phyloP scores from a whole-genome alignment of 2,888 invertebrate genomes.

The Maniola hyperantus region DNA sequence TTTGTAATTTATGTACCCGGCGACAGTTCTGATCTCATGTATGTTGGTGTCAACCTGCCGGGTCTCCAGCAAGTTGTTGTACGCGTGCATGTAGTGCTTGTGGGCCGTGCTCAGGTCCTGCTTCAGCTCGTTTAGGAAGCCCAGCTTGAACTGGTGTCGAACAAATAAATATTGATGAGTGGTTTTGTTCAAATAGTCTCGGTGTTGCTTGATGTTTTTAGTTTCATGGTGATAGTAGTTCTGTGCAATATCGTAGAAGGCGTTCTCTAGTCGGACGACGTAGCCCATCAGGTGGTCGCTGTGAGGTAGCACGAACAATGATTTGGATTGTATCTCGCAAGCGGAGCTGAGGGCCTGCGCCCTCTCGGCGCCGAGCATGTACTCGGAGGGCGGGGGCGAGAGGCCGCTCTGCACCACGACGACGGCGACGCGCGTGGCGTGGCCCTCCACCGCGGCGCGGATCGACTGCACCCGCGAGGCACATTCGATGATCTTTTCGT shows the following conservation, averaged over 20 bases:
- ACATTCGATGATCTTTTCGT: constrained; percentile 97
- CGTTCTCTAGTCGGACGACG: constrained; percentile 92
- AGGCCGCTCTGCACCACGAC: constrained; percentile 95
- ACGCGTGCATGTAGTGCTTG: constrained; percentile 94
- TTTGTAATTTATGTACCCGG: constrained; percentile 97
- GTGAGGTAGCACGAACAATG: constrained; percentile 95
- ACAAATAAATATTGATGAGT: constrained; percentile 96
- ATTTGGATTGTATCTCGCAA: constrained; percentile 96
- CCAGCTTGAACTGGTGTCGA: constrained; percentile 98
- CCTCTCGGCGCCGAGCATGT: constrained; percentile 93
- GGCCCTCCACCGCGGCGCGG: constrained; percentile 88
- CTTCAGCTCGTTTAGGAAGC: constrained; percentile 95
- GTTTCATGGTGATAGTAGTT: constrained; percentile 96
- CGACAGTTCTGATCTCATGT: constrained; percentile 96
- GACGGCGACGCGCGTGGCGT: constrained; percentile 90
- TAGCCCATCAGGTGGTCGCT: constrained; percentile 93
- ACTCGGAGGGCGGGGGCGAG: constrained; percentile 90
- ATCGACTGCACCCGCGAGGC: constrained; percentile 93
- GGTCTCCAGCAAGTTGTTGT: constrained; percentile 94
- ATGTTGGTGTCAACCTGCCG: constrained; percentile 95
- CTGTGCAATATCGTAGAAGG: constrained; percentile 96
- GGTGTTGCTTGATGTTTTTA: constrained; percentile 92
- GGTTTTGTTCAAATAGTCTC: constrained; percentile 94
- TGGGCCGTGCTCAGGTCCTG: constrained; percentile 94
- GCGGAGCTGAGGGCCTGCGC: constrained; percentile 95